phyloP scores from a whole-genome alignment of 2,888 invertebrate species.

The Stenodema calcarata region DNA sequence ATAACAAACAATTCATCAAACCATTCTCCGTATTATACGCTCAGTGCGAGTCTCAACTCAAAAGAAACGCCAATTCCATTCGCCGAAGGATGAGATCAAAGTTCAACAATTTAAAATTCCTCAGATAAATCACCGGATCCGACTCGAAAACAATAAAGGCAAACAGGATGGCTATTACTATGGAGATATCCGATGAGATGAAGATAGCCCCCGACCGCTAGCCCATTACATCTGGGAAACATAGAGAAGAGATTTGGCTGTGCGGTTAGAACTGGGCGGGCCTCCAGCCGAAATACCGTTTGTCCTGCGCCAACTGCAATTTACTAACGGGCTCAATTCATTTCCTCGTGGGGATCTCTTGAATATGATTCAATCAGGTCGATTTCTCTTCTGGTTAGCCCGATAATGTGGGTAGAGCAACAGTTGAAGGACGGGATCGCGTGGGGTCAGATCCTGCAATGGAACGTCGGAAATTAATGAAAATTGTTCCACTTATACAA shows the following conservation, averaged over 20 bases:
- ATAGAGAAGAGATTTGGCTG: not conserved
- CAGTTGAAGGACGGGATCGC: not conserved
- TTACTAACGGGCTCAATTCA: slow-evolving; percentile 1
- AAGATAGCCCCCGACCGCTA: slow-evolving; percentile 24
- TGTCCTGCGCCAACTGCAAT: not conserved
- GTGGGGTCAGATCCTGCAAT: not conserved
- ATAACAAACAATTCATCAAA: not conserved
- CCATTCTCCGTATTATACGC: not conserved
- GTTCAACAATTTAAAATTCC: not conserved
- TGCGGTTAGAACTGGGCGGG: slow-evolving; percentile 1
- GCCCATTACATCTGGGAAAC: not conserved
- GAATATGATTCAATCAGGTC: not conserved
- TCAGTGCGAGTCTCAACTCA: not conserved
- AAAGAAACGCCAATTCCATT: not conserved
- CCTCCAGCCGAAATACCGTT: slow-evolving; percentile 4
- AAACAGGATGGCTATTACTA: slow-evolving; percentile 6
- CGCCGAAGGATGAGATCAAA: slow-evolving; percentile 3
- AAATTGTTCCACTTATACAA: too few species aligned
- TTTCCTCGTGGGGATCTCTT: not conserved
- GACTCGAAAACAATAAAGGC: slow-evolving; percentile 24
- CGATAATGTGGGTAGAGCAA: too few species aligned
- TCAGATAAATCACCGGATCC: not conserved
- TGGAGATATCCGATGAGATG: not conserved
- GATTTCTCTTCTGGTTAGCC: not conserved
- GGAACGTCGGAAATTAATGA: too few species aligned